Evolutionary conservation across 2,797 vertebrate species (phyloP), one percentile per base, ranked within the genome.

Genomic region (Epinephelus awoara): DNA sequence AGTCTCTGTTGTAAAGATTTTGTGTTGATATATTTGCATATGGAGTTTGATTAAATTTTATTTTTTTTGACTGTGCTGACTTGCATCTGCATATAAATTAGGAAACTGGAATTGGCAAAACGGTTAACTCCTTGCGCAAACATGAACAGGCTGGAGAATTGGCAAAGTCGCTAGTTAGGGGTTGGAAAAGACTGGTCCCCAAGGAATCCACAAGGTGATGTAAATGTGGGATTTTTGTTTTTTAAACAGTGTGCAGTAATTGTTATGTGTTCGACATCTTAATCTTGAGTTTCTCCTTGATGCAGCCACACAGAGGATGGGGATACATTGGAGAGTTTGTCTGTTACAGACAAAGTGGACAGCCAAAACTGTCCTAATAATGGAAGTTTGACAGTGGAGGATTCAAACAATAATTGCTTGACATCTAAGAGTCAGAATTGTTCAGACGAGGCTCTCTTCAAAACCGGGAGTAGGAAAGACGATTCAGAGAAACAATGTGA

Each of bases 41-140:
- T 14, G 4, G 10, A 70, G n/a, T 44, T 15, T 27, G 12, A 9
- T 23, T 27, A 15, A 11, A 7, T 13, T 21, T 1, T 14, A n/a
- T 25, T 54, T 57, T 57, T 3, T 64, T 42, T 52, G 12, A 57
- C 29, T 65, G 19, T n/a, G 57, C 52, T 85, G 23, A 85, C 29
- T 34, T 8, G 1, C 29, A 51, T 82, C 47, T 68, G 10, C 23
- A 12, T 79, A 9, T 62, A 46, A 64, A 49, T 87, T 79, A 97
- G 96, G 96, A 97, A 94, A 98, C 95, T 50, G 96, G 96, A 84
- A 96, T 97, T 76, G 96, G 96, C 19, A 97, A 97, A 96, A 92
- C 90, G 0, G 96, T 97, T 7, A 96, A 97, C 73, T 88, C 94
- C 67, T 94, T 97, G 66, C 96, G 96, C 44, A 96, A 96, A 77